These are phyloP conservation scores for Dendroctonus ponderosae DNA, from an alignment of 1,140 invertebrate genomes.

Conservation along the genomic window DNA sequence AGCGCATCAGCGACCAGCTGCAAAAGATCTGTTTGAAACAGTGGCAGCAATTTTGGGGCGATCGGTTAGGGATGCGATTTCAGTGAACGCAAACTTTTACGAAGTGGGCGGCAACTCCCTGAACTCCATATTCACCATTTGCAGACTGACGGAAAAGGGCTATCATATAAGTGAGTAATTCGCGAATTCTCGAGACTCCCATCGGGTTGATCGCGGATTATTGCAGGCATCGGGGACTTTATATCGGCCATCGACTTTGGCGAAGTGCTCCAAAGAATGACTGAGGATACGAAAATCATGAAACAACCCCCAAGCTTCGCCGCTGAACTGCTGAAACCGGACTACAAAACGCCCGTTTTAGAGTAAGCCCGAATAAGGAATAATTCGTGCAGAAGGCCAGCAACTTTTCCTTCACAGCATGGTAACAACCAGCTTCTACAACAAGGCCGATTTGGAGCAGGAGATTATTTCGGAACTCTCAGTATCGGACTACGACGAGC, in stretches of 20 bases:
- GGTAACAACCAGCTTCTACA: conserved; percentile 77
- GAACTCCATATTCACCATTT: conserved; percentile 80
- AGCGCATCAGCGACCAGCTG: conserved; percentile 59
- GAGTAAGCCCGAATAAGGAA: conserved; percentile 50
- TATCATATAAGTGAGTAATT: conserved; percentile 66
- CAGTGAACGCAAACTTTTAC: conserved; percentile 71
- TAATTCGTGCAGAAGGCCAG: not conserved
- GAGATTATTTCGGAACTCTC: conserved; percentile 66
- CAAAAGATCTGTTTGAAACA: conserved; percentile 68
- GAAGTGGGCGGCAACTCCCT: conserved; percentile 83
- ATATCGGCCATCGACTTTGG: conserved; percentile 68
- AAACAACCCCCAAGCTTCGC: conserved; percentile 51
- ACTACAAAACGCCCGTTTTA: conserved; percentile 62
- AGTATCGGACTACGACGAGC: conserved; percentile 63
- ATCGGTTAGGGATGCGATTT: conserved; percentile 58
- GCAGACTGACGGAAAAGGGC: conserved; percentile 71
- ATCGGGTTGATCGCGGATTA: not conserved
- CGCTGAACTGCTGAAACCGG: conserved; percentile 59
- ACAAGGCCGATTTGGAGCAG: conserved; percentile 79
- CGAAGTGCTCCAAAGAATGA: conserved; percentile 64
- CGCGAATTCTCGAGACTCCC: no score
- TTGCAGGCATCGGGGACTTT: conserved; percentile 72
- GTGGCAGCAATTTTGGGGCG: conserved; percentile 67
- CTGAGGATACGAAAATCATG: conserved; percentile 45
- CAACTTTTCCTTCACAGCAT: conserved; percentile 59